Evolutionary conservation across 2,888 invertebrate species (phyloP), one percentile per base, ranked within the genome.

Genomic region (Listrodromus nycthemerus): DNA sequence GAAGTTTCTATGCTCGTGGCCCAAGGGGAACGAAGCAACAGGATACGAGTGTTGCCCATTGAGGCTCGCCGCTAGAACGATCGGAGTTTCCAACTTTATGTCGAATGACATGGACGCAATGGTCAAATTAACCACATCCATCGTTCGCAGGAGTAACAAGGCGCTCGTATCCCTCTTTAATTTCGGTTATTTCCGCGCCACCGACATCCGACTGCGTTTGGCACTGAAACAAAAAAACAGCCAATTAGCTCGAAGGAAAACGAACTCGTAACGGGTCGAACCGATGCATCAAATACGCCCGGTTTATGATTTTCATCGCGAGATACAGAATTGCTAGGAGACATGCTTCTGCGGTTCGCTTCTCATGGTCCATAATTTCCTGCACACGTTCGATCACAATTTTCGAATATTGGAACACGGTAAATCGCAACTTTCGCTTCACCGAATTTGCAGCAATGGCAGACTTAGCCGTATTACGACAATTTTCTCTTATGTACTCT

Each of bases 11-110:
- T 7, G 63, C 30, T 33, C 61, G 48, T n/a, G 73, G 37, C 27
- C 63, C n/a, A 24, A 33, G 33, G 41, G 45, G 67, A 67, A 83
- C 61, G 78, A 78, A 78, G 78, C 82, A 82, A 82, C 82, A 82
- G 82, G 82, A 82, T 63, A 82, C 63, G 48, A 27, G 50, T 13
- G 52, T 30, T 10, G 24, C 37, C 41, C 76, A 27, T 21, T 58
- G 21, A 48, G 7, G 63, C 21, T 65, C 19, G 10, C n/a, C 19
- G 10, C 33, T 7, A 19, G 33, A 16, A 10, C 33, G 13, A 37
- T 37, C 19, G 33, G 19, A 65, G 21, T 52, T 50, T 70, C 33
- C n/a, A 52, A 70, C 70, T n/a, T 55, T 52, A 33, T 19, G 19
- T 50, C 30, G 27, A 58, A 65, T 65, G 6, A 2, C 63, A 19